A percentile compares a stretch with the other conserved stretches of the same genome.
phyloP scores from a whole-genome alignment of 1,140 invertebrate species.

The Holotrichia oblita region DNA sequence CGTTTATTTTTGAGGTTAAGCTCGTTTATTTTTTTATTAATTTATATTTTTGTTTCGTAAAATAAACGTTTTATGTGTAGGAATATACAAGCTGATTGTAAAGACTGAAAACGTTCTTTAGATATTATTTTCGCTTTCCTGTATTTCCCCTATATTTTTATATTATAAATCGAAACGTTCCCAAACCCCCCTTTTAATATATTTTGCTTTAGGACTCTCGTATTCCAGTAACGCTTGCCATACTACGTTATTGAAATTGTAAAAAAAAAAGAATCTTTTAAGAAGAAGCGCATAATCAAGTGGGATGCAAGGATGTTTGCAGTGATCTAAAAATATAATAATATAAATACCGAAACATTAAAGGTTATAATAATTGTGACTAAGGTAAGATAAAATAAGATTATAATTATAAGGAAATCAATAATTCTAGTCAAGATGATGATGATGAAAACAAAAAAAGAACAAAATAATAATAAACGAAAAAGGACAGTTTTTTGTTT shows the following conservation, averaged over 20 bases:
- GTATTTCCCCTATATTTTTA: not conserved
- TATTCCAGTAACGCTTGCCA: not conserved
- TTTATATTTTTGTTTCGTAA: conserved; percentile 30
- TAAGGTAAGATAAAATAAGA: too few species aligned
- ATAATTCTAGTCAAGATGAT: conserved; percentile 23
- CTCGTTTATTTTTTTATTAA: not conserved
- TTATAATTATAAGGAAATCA: not conserved
- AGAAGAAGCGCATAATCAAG: not conserved
- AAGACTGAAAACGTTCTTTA: not conserved
- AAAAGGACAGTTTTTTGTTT: too few species aligned
- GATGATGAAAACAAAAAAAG: conserved; percentile 41
- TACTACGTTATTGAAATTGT: not conserved
- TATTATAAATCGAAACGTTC: too few species aligned
- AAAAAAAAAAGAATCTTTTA: not conserved
- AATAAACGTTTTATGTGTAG: conserved; percentile 22
- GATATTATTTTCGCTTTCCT: not conserved
- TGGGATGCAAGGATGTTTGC: conserved; percentile 48
- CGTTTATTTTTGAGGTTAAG: conserved; percentile 13
- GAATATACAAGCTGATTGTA: not conserved
- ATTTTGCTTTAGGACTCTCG: not conserved
- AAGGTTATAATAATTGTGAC: too few species aligned
- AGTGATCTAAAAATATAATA: conserved; percentile 47
- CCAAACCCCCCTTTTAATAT: not conserved
- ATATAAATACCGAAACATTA: not conserved
- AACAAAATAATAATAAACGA: not conserved